phyloP scores from a whole-genome alignment of 2,113 vertebrate genomes.

The Penelope pileata region DNA sequence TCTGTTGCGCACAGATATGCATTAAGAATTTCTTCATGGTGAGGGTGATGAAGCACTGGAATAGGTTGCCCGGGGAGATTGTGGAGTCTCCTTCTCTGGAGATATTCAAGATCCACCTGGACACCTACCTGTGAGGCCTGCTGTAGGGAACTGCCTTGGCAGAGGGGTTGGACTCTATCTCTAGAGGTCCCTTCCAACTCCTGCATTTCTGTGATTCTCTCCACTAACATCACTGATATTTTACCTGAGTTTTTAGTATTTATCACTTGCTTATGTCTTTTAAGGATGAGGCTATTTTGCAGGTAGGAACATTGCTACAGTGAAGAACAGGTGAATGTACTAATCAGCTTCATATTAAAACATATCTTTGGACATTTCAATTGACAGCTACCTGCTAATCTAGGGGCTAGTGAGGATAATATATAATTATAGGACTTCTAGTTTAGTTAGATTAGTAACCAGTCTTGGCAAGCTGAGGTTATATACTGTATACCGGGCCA shows the following conservation, averaged over 20 bases:
- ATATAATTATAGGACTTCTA: neutral
- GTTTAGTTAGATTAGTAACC: neutral
- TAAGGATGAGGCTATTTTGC: neutral
- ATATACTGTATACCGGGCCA: fast-evolving
- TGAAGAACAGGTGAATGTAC: neutral
- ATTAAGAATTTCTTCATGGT: too few relatives aligned
- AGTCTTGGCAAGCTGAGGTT: neutral
- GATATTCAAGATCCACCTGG: too few relatives aligned
- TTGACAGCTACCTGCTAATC: neutral
- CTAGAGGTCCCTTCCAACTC: too few relatives aligned
- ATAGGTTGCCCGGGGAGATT: too few relatives aligned
- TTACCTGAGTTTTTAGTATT: neutral
- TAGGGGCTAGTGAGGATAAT: neutral
- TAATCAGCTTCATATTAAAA: neutral
- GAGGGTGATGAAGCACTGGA: too few relatives aligned
- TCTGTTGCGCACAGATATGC: too few relatives aligned
- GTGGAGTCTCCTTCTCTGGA: too few relatives aligned
- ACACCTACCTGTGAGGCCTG: too few relatives aligned
- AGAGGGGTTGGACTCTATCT: too few relatives aligned
- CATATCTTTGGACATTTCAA: neutral
- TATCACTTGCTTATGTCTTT: neutral
- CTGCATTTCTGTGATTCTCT: too few relatives aligned
- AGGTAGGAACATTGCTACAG: neutral
- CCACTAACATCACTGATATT: neutral
- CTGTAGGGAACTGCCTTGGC: too few relatives aligned